Evolutionary conservation across 1,140 invertebrate species (phyloP).

Genomic region (Drosophila sp.): DNA sequence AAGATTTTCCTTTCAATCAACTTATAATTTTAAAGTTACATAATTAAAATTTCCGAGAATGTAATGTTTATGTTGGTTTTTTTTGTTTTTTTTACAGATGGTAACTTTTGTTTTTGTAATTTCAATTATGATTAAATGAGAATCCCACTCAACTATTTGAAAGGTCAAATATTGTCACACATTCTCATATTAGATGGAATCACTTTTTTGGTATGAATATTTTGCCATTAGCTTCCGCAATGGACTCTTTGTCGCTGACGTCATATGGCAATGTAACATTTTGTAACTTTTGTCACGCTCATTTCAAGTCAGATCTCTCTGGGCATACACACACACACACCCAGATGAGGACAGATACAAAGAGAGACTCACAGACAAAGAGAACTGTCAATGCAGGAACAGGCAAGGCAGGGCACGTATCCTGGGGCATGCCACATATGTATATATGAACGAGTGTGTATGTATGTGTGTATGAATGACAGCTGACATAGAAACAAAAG

Average conservation of each 20-base stretch:
- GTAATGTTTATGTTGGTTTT: neutral
- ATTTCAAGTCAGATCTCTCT: conserved; percentile 44
- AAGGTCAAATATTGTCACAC: conserved; percentile 34
- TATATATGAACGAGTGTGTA: conserved; percentile 40
- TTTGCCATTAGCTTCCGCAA: conserved; percentile 29
- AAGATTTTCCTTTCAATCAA: no score
- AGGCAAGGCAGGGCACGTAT: conserved; percentile 69
- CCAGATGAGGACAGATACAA: conserved; percentile 26
- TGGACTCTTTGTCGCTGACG: conserved; percentile 31
- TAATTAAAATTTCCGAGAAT: no score
- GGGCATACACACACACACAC: conserved; percentile 25
- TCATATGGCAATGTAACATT: conserved; percentile 42
- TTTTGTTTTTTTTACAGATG: neutral
- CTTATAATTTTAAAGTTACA: no score
- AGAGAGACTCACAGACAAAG: conserved; percentile 26
- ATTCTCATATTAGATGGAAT: conserved; percentile 16
- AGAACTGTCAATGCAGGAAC: conserved; percentile 56
- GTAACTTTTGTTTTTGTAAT: neutral
- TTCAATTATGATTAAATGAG: conserved; percentile 21
- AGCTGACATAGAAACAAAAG: conserved; percentile 80
- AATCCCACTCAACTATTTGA: conserved; percentile 16
- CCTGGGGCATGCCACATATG: conserved; percentile 48
- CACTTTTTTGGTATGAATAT: conserved; percentile 39
- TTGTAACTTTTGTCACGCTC: conserved; percentile 58
- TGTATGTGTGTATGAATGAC: conserved; percentile 64